These are phyloP conservation scores for Bembecia ichneumoniformis DNA, from an alignment of 2,888 invertebrate species.

Conservation along the genomic window DNA sequence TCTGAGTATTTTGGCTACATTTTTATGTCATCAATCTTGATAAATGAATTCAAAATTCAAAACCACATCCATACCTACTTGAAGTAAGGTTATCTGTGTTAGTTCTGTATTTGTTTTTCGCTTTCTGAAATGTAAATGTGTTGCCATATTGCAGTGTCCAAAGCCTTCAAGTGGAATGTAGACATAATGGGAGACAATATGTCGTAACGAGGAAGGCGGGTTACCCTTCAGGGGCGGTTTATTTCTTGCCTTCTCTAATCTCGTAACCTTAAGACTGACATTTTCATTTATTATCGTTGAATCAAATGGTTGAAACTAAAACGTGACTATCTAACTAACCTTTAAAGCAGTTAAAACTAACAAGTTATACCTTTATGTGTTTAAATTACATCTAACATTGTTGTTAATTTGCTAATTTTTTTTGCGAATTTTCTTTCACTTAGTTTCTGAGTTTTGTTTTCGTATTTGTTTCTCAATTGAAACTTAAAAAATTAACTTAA, in stretches of 20 bases:
- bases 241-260: slow-evolving; percentile 20
- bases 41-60: no score
- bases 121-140: not conserved
- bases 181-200: slow-evolving; percentile 27
- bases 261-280: slow-evolving; percentile 25
- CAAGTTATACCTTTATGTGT: not conserved
- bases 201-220: slow-evolving; percentile 20
- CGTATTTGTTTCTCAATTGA: not conserved
- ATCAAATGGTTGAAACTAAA: slow-evolving; percentile 8
- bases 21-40: no score
- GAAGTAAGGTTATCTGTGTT: no score
- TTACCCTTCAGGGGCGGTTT: slow-evolving; percentile 11
- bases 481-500: not conserved
- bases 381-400: not conserved
- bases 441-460: not conserved
- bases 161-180: slow-evolving; percentile 2
- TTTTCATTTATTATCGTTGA: slow-evolving; percentile 20
- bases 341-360: not conserved
- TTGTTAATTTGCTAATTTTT: not conserved
- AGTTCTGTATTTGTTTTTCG: not conserved
- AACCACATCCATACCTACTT: no score
- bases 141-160: not conserved
- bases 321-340: not conserved
- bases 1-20: no score
- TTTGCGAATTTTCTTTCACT: not conserved